A percentile compares a stretch with the other conserved stretches of the same genome.
These are phyloP conservation scores for Microtus californicus DNA, from an alignment of 2,797 vertebrate species.

Conservation along the genomic window DNA sequence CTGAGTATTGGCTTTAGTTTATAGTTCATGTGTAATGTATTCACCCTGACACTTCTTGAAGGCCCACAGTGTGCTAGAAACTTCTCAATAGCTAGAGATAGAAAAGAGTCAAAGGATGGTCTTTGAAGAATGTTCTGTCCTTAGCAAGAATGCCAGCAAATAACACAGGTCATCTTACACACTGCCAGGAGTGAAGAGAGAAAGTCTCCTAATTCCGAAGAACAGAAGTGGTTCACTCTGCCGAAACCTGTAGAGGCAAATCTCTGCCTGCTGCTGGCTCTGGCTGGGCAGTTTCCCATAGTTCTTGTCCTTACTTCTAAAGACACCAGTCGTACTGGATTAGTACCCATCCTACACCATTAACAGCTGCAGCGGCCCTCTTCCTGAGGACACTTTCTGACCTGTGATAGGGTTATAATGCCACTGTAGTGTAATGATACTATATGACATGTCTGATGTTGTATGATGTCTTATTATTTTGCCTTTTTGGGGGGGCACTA, in stretches of 20 bases:
- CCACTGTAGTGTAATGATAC: neutral
- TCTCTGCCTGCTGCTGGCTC: neutral
- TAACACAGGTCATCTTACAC: neutral
- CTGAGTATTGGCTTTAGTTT: neutral
- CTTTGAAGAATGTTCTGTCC: neutral
- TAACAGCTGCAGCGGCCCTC: neutral
- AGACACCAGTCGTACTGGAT: neutral
- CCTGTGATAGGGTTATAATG: neutral
- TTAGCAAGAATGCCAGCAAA: conserved; percentile 32
- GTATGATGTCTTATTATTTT: no score
- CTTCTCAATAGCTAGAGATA: neutral
- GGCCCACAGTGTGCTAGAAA: neutral
- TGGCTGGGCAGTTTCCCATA: neutral
- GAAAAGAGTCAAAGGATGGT: neutral
- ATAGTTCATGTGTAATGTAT: neutral
- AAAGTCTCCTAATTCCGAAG: neutral
- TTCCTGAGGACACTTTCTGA: conserved; percentile 16
- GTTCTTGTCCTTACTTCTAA: neutral
- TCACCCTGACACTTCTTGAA: neutral
- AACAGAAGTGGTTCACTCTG: neutral
- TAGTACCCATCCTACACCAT: neutral
- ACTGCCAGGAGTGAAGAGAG: neutral
- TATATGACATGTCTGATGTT: neutral
- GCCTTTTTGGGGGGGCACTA: no score
- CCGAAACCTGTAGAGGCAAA: neutral